Evolutionary conservation across 2,888 invertebrate species (phyloP), one percentile per base, ranked within the genome.

Genomic region (Dyspetes luteomarginatus): DNA sequence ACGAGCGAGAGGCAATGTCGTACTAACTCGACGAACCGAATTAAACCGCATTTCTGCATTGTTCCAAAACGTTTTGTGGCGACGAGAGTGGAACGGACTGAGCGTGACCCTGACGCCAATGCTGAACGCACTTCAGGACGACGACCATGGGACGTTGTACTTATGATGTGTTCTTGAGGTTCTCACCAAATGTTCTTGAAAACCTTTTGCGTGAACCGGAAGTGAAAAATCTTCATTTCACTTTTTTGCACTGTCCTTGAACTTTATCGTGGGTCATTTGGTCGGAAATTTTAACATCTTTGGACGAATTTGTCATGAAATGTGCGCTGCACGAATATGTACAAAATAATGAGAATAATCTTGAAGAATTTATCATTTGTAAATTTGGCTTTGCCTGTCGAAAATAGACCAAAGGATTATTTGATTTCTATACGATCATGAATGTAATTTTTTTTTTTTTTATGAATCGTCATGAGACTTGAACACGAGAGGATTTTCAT

Each of bases 31-130:
- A 41, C 45, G 82, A 84, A 84, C 84, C 83, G 81, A 87, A 86
- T 85, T 81, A 81, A 86, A 85, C 83, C 75, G 83, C 85, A 84
- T 83, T 41, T 85, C 85, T 82, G 81, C 82, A 86, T 88, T 87
- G 88, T 87, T 86, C 85, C 83, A 82, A 84, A 84, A 84, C 80
- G 43, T 65, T 67, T 64, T 67, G 30, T 15, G 45, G 30, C 56
- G 30, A 52, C 43, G 43, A 55, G 48, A 52, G 24, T 17, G 4
- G 45, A 26, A 15, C 36, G 22, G 19, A 22, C 41, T 50, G 19
- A 24, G 2, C 22, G 36, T 52, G 78, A 55, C 78, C 78, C 73
- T 73, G 78, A 67, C 15, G 50, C 71, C 41, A 28, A 28, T 26
- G 22, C 55, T 50, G 15, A 45, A 15, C 62, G 41, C 67, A 36